phyloP scores from a whole-genome alignment of 2,888 invertebrate genomes.

The Drosophila mimetica region DNA sequence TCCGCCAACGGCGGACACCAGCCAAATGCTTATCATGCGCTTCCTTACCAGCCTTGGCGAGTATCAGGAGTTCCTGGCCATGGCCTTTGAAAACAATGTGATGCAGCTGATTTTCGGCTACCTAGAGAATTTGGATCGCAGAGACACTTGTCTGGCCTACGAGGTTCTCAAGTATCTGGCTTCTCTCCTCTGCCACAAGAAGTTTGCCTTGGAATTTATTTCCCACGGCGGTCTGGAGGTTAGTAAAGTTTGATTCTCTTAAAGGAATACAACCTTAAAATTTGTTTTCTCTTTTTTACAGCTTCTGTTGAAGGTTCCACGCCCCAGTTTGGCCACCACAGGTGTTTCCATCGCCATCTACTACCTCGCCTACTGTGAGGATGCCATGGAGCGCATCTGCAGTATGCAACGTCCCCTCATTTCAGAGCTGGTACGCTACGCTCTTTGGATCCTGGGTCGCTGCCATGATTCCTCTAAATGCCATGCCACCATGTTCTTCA shows the following conservation, averaged over 20 bases:
- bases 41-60: constrained; percentile 99
- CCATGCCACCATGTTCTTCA: constrained; percentile 99
- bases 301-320: constrained; percentile 93
- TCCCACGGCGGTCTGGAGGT: constrained; percentile 93
- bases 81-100: constrained; percentile 97
- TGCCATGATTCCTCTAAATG: constrained; percentile 99
- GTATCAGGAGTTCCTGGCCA: constrained; percentile 97
- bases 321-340: constrained; percentile 97
- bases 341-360: constrained; percentile 97
- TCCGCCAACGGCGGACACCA: constrained; percentile 94
- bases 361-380: constrained; percentile 98
- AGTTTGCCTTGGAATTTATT: constrained; percentile 98
- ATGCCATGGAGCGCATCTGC: constrained; percentile 98
- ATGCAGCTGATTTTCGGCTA: constrained; percentile 95
- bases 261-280: accelerated
- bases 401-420: constrained; percentile 91
- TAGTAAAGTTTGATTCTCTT: constrained; percentile 22
- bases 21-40: constrained; percentile 95
- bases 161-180: constrained; percentile 98
- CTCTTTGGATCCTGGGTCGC: constrained; percentile 97
- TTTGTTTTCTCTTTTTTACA: constrained; percentile 73
- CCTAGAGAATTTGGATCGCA: constrained; percentile 93
- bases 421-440: constrained; percentile 93
- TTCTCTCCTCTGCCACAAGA: constrained; percentile 97
- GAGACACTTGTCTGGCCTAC: constrained; percentile 96